These are phyloP conservation scores for Passer montanus DNA, from an alignment of 2,113 vertebrate species.

Conservation along the genomic window DNA sequence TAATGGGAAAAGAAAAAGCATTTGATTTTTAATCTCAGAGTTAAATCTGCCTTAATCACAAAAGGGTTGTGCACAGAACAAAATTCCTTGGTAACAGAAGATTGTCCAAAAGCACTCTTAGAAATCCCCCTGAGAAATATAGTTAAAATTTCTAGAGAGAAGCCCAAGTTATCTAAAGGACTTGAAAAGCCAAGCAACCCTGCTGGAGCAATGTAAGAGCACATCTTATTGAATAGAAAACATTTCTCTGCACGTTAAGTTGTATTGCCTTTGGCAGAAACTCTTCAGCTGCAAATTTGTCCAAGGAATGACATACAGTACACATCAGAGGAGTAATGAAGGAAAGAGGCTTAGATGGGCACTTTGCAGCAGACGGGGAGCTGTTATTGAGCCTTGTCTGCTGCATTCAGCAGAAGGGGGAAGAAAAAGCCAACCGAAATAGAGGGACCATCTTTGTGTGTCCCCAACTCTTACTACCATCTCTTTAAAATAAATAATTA, in stretches of 20 bases:
- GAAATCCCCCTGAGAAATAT: background rate
- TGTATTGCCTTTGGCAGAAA: slow-evolving; percentile 60
- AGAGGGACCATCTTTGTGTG: slow-evolving; percentile 7
- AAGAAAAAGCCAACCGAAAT: background rate
- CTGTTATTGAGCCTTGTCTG: background rate
- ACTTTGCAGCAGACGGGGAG: slow-evolving; percentile 7
- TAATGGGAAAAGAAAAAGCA: background rate
- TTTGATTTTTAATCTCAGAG: background rate
- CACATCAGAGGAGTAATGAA: slow-evolving; percentile 42
- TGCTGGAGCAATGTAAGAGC: background rate
- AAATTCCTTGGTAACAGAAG: background rate
- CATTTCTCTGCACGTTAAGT: slow-evolving; percentile 41
- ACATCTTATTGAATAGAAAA: slow-evolving; percentile 29
- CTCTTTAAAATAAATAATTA: background rate
- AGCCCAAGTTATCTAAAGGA: background rate
- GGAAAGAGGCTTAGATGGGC: background rate
- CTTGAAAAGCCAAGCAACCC: background rate
- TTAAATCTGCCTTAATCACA: background rate
- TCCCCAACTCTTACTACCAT: background rate
- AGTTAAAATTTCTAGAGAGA: slow-evolving; percentile 21
- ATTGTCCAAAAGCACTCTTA: background rate
- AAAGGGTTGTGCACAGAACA: background rate
- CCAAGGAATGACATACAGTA: background rate
- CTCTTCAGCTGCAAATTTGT: slow-evolving; percentile 59
- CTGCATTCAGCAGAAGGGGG: background rate